Evolutionary conservation across 2,888 invertebrate genomes (phyloP).

Genomic region (Lithophane leautieri): DNA sequence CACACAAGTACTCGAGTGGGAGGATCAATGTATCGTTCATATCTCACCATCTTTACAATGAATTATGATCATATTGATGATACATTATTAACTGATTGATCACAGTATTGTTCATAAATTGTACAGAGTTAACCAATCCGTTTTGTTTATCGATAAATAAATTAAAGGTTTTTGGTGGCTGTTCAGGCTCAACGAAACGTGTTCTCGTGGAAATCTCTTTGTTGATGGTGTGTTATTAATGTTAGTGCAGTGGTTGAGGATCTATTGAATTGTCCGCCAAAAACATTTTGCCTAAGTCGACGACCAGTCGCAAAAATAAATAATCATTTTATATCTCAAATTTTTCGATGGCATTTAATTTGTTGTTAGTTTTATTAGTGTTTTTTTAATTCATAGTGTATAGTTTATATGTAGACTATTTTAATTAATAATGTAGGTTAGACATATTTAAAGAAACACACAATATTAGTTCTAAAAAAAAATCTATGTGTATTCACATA

Average conservation of each 20-base stretch:
- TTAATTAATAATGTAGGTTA: background rate
- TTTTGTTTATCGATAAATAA: slow-evolving; percentile 39
- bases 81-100: slow-evolving; percentile 27
- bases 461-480: background rate
- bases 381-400: background rate
- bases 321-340: background rate
- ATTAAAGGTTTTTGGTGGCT: slow-evolving; percentile 17
- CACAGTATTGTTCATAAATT: slow-evolving; percentile 37
- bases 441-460: background rate
- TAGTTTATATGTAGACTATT: background rate
- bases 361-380: background rate
- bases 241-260: background rate
- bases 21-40: slow-evolving; percentile 26
- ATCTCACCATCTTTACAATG: slow-evolving; percentile 21
- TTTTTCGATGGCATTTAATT: no score
- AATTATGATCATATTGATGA: slow-evolving; percentile 24
- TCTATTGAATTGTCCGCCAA: background rate
- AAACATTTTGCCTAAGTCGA: background rate
- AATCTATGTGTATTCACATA: background rate
- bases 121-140: slow-evolving; percentile 10
- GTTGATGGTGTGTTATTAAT: background rate
- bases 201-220: slow-evolving; percentile 1
- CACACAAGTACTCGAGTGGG: slow-evolving; percentile 24
- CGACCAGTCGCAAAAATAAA: background rate
- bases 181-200: slow-evolving; percentile 4